phyloP scores from a whole-genome alignment of 2,113 vertebrate genomes.

The Scytalopus superciliaris region DNA sequence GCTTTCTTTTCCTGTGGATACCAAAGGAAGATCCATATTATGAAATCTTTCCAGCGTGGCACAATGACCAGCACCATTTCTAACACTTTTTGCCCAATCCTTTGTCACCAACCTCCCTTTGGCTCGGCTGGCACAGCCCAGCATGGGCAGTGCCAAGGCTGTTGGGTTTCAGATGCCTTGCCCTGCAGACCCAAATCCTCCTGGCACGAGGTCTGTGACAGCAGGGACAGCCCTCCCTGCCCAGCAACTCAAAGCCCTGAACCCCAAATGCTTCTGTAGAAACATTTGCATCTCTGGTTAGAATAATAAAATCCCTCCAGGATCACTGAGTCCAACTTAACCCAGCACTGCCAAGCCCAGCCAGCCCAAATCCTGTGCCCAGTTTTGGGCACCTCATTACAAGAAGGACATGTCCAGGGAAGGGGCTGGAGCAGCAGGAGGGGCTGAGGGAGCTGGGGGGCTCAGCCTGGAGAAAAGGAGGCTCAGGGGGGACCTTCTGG shows the following conservation, averaged over 20 bases:
- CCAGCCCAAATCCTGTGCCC: not conserved
- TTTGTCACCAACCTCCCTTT: not conserved
- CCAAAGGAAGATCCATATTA: not conserved
- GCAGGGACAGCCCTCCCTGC: not conserved
- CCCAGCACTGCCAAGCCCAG: not conserved
- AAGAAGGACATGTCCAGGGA: fast-evolving
- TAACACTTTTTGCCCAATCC: fast-evolving
- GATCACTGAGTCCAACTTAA: not conserved
- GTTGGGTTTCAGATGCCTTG: not conserved
- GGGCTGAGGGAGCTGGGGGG: not conserved
- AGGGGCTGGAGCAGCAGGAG: not conserved
- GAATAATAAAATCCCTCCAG: not conserved
- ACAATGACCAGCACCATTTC: fast-evolving
- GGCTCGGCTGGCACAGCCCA: not conserved
- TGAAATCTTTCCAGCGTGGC: not conserved
- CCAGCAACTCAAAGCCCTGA: not conserved
- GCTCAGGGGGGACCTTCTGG: not conserved
- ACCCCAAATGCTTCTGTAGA: not conserved
- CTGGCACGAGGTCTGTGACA: not conserved
- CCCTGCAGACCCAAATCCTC: not conserved
- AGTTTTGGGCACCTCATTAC: not conserved
- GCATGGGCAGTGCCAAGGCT: not conserved
- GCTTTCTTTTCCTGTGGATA: not conserved
- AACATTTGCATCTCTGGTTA: not conserved
- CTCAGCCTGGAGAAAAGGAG: not conserved